Evolutionary conservation across 92 coral and sea anemone genomes (phyloP), one percentile per base, ranked within the genome.

Genomic region (Zoanthus sansibaricus): DNA sequence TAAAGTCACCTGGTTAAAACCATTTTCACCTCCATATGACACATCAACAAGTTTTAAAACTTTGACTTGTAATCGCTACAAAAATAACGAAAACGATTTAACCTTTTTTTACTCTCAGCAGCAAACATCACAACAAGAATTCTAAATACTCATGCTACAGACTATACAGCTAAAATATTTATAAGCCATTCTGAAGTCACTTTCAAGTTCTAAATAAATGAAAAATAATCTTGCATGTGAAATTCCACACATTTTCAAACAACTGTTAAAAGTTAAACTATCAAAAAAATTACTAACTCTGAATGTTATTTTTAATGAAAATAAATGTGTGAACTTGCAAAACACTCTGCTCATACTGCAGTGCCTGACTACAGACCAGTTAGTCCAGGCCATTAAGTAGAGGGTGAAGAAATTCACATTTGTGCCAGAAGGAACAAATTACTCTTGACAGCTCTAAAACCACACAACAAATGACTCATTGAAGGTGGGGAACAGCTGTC

Each of bases 11-110:
- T 96, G 98, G 75, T 96, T 96, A 75, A 96, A 96, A 21, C 99
- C 99, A 93, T 96, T 96, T 77, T 96, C 99, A 18, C 99, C 99
- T 66, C 99, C 99, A 90, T 96, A 96, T 7, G 99, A 96, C 59
- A 96, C 99, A 90, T 96, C 99, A 21, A 96, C 99, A 80, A 96
- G 91, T 80, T 96, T 96, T 44, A 96, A 74, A 44, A 96, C 89
- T 92, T 94, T 93, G 74, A 94, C 82, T 87, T 96, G 99, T 82
- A 96, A 92, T 15, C 99, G 91, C 99, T 96, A 66, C 2, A 84
- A 55, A 79, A 61, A 32, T 37, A 37, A 37, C 42, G 3, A 37
- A 37, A 37, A 37, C 4, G 42, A 37, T 37, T 37, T 37, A 2
- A 37, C 4, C 2, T 2, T 4, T 0, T 37, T 37, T 37, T 37